Conservation (phyloP, 1,140 invertebrate species). For the Bombus difficillimus region DNA sequence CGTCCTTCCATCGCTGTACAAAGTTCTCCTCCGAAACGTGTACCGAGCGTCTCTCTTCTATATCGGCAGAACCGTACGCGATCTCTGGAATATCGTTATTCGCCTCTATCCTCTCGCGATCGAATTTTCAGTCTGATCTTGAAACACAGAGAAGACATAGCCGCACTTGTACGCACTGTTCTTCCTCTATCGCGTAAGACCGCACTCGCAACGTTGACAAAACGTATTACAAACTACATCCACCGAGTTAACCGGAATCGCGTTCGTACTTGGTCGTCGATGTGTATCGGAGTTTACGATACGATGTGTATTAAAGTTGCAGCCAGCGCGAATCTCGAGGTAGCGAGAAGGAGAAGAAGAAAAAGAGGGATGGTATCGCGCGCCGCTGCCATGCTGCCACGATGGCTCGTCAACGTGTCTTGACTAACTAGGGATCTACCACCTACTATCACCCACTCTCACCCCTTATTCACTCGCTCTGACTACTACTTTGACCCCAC, state of each 20-base stretch:
- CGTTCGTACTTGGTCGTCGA: background rate
- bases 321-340: background rate
- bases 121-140: slow-evolving; percentile 64
- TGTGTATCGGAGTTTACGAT: background rate
- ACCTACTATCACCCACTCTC: slow-evolving; percentile 77
- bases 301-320: background rate
- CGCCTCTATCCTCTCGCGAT: background rate
- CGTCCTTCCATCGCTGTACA: slow-evolving; percentile 12
- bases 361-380: slow-evolving; percentile 28
- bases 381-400: slow-evolving; percentile 73
- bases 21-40: slow-evolving; percentile 18
- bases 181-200: background rate
- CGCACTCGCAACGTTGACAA: background rate
- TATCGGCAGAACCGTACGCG: background rate
- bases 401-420: slow-evolving; percentile 79
- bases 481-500: slow-evolving; percentile 69
- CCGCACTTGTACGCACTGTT: slow-evolving; percentile 9
- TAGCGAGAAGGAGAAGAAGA: background rate
- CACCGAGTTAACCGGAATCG: background rate
- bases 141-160: slow-evolving; percentile 62
- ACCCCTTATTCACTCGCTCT: slow-evolving; percentile 72
- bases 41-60: background rate
- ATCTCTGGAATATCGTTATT: slow-evolving; percentile 22
- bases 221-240: too few species aligned
- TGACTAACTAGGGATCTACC: slow-evolving; percentile 78